Evolutionary conservation across 2,888 invertebrate species (phyloP).

Genomic region (Himalopsyche japonica): DNA sequence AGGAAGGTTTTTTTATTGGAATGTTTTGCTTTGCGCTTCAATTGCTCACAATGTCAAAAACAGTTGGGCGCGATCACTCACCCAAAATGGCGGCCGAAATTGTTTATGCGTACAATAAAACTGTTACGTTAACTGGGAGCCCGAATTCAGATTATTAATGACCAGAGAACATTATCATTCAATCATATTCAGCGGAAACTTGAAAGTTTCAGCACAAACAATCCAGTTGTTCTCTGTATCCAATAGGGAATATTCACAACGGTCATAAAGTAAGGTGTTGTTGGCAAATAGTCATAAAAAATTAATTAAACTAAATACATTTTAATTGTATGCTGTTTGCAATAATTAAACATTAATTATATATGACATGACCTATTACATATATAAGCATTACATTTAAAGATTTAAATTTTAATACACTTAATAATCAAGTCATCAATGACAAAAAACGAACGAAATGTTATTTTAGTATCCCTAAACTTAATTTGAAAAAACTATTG

Average conservation of each 20-base stretch:
- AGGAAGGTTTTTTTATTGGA: neutral
- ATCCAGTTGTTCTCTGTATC: neutral
- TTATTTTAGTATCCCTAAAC: too few species aligned
- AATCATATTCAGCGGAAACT: conserved; percentile 1
- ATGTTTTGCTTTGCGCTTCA: neutral
- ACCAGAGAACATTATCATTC: neutral
- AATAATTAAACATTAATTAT: too few species aligned
- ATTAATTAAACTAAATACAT: too few species aligned
- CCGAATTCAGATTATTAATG: neutral
- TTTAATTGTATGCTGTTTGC: too few species aligned
- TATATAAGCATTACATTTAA: too few species aligned
- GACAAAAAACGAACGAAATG: too few species aligned
- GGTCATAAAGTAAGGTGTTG: too few species aligned
- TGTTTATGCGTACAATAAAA: conserved; percentile 4
- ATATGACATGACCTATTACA: too few species aligned
- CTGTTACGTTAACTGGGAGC: neutral
- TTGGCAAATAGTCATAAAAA: too few species aligned
- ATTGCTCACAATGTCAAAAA: neutral
- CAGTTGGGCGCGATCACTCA: conserved; percentile 8
- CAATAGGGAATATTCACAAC: neutral
- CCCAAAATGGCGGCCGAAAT: conserved; percentile 7
- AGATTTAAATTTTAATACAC: too few species aligned
- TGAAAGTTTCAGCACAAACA: neutral
- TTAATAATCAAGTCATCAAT: too few species aligned
- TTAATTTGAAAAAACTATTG: too few species aligned